Percentiles rank a stretch among this genome's conserved stretches.
Conservation (phyloP, 2,888 invertebrate species). For the Xanthia togata region DNA sequence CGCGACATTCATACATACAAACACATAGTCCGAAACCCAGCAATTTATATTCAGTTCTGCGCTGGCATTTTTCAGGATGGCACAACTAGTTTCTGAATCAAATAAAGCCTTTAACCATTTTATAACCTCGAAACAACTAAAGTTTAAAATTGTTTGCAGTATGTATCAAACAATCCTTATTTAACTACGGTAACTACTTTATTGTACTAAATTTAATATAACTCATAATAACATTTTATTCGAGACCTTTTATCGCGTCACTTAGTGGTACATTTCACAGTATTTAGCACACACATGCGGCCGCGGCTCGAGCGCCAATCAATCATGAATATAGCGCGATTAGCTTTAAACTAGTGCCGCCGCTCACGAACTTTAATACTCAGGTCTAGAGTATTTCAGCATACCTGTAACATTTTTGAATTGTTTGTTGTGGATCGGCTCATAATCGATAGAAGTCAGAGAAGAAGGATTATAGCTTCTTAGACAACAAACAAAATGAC, state of each 20-base stretch:
- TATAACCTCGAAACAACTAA: neutral
- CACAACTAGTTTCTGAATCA: neutral
- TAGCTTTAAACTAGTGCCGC: neutral
- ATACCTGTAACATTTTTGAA: neutral
- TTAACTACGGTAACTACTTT: too few species aligned
- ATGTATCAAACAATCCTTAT: neutral
- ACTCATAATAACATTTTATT: neutral
- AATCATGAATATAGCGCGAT: constrained; percentile 16
- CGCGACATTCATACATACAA: too few species aligned
- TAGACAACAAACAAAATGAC: neutral
- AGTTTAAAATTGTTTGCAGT: neutral
- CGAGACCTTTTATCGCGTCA: neutral
- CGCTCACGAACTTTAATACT: neutral
- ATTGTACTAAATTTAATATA: neutral
- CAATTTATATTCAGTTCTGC: neutral
- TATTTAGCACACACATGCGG: neutral
- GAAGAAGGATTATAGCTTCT: neutral
- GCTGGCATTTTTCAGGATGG: neutral
- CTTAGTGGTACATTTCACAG: constrained; percentile 8
- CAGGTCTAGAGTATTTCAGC: too few species aligned
- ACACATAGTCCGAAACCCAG: neutral
- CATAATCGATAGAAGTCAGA: neutral
- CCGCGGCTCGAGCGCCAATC: constrained; percentile 11
- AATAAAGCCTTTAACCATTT: neutral
- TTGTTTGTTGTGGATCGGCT: neutral